A percentile compares a stretch with the other conserved stretches of the same genome.
Evolutionary conservation across 2,113 vertebrate species (phyloP).

Genomic region (Chrysemys picta): DNA sequence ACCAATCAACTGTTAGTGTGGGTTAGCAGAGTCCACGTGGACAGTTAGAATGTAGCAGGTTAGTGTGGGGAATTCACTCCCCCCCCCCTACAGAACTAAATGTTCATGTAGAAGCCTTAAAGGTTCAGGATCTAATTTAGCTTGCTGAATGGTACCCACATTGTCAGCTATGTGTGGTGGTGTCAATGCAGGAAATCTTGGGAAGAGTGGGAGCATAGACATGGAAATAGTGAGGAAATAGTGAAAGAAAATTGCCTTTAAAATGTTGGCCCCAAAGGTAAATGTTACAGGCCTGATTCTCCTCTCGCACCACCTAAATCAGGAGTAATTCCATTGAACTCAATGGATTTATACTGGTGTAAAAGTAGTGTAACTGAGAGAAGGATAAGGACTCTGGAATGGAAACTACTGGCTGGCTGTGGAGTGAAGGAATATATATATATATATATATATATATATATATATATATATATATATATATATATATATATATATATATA

Average conservation of each 20-base stretch:
- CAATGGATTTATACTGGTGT: background rate
- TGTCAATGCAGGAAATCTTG: background rate
- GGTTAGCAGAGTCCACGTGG: too few relatives aligned
- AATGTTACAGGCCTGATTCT: background rate
- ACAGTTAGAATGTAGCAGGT: too few relatives aligned
- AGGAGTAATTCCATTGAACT: background rate
- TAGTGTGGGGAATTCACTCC: too few relatives aligned
- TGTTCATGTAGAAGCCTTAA: background rate
- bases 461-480: background rate
- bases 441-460: too few relatives aligned
- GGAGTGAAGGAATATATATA: background rate
- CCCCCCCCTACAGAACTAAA: too few relatives aligned
- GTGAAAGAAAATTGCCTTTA: background rate
- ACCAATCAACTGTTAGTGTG: too few relatives aligned
- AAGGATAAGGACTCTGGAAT: background rate
- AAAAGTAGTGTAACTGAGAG: background rate
- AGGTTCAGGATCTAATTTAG: background rate
- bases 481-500: background rate
- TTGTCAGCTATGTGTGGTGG: fast-evolving
- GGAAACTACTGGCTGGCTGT: background rate
- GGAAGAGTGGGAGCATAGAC: background rate
- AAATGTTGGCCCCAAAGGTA: background rate
- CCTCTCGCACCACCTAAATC: background rate
- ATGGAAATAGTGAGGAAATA: background rate
- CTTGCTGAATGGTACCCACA: background rate